Percentiles rank a stretch among this genome's conserved stretches.
Conservation (phyloP, 2,797 vertebrate genomes). For the Steatocranus sp. region DNA sequence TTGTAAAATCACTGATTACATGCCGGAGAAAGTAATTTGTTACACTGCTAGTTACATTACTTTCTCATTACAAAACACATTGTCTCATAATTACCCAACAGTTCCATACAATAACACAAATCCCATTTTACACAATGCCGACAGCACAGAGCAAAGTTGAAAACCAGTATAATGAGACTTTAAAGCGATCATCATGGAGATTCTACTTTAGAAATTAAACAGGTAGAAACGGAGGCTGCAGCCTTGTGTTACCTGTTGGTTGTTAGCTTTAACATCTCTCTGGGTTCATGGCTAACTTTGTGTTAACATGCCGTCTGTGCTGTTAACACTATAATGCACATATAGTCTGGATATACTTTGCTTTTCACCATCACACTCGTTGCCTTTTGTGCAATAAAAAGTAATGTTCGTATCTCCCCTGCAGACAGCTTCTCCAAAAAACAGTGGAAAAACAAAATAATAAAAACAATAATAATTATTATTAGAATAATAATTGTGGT, state of each 20-base stretch:
- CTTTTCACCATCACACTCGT: background rate
- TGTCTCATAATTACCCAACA: background rate
- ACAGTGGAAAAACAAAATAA: background rate
- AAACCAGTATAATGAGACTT: background rate
- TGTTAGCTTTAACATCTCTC: background rate
- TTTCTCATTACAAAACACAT: fast-evolving
- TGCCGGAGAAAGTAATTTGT: background rate
- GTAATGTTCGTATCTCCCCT: background rate
- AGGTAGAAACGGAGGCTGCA: background rate
- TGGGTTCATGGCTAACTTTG: background rate
- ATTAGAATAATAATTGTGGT: background rate
- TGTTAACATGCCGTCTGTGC: background rate
- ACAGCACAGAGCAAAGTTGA: background rate
- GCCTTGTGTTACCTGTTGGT: background rate
- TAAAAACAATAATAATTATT: background rate
- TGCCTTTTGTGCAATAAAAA: background rate
- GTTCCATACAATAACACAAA: background rate
- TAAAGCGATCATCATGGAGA: background rate
- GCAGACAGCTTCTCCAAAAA: background rate
- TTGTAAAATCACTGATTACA: background rate
- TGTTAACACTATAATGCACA: background rate
- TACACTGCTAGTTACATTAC: background rate
- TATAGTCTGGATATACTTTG: background rate
- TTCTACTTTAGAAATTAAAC: background rate
- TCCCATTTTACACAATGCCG: fast-evolving